These are phyloP conservation scores for Spilosoma lubricipeda DNA, from an alignment of 2,888 invertebrate species.

Conservation along the genomic window DNA sequence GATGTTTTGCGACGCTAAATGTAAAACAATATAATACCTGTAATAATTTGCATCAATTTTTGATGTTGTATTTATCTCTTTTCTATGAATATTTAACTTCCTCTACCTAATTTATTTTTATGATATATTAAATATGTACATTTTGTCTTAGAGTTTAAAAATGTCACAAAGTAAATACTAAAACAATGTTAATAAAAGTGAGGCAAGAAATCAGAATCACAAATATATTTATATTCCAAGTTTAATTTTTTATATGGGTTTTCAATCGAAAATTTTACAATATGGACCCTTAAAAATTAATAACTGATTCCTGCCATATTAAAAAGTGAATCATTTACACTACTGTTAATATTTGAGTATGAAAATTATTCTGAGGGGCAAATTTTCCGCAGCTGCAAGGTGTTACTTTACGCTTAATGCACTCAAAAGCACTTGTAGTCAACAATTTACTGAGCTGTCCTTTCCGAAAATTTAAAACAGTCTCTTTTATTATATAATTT, in stretches of 20 bases:
- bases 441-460: constrained; percentile 43
- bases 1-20: too few relatives aligned
- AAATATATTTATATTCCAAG: background rate
- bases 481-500: constrained; percentile 21
- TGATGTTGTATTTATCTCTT: too few relatives aligned
- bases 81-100: too few relatives aligned
- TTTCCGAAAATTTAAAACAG: constrained; percentile 21
- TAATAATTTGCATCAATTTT: too few relatives aligned
- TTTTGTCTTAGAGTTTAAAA: too few relatives aligned
- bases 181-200: too few relatives aligned
- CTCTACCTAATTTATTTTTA: too few relatives aligned
- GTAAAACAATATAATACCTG: too few relatives aligned
- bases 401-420: constrained; percentile 57
- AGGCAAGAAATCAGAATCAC: background rate
- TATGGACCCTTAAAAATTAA: background rate
- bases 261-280: background rate
- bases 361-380: background rate
- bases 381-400: constrained; percentile 35
- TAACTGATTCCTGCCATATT: background rate
- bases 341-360: background rate
- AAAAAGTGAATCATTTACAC: background rate
- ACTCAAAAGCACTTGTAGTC: constrained; percentile 54
- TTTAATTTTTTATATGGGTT: background rate
- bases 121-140: too few relatives aligned
- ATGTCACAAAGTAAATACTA: too few relatives aligned